Conservation (phyloP, 2,113 vertebrate genomes). For the Electrona antarctica region DNA sequence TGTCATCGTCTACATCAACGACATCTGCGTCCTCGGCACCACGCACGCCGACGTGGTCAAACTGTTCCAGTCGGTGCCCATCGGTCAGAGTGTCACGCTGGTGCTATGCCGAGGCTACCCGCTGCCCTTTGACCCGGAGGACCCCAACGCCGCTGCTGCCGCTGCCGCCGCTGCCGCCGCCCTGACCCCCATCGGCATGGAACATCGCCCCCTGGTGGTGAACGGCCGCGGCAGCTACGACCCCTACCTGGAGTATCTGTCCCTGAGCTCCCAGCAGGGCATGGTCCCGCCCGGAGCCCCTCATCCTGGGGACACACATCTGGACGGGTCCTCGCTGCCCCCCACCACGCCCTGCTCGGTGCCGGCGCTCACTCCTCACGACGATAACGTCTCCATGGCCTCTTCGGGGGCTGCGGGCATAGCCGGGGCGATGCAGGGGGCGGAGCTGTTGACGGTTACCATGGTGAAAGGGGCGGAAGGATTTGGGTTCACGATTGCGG, state of each 20-base stretch:
- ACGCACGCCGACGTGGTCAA: slow-evolving; percentile 99
- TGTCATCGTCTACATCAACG: slow-evolving; percentile 99
- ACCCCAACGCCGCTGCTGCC: slow-evolving; percentile 71
- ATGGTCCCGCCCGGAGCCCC: slow-evolving; percentile 81
- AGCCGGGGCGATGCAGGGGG: slow-evolving; percentile 63
- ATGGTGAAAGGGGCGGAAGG: slow-evolving; percentile 98
- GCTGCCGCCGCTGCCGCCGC: slow-evolving; percentile 80
- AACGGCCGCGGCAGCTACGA: slow-evolving; percentile 97
- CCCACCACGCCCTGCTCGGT: slow-evolving; percentile 77
- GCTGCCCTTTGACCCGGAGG: slow-evolving; percentile 97
- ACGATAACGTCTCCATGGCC: slow-evolving; percentile 96
- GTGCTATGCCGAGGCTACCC: slow-evolving; percentile 98
- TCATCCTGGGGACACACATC: slow-evolving; percentile 92
- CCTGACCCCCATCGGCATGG: slow-evolving; percentile 92
- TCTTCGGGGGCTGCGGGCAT: slow-evolving; percentile 87
- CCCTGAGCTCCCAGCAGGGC: slow-evolving; percentile 94
- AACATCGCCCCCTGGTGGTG: slow-evolving; percentile 91
- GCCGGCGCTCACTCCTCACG: slow-evolving; percentile 82
- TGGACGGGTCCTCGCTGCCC: slow-evolving; percentile 92
- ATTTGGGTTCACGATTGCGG: slow-evolving; percentile 98
- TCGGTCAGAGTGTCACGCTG: slow-evolving; percentile 96
- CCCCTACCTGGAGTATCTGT: slow-evolving; percentile 98
- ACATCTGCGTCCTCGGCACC: slow-evolving; percentile 98
- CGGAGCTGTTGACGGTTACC: slow-evolving; percentile 96
- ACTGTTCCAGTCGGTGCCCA: slow-evolving; percentile 98